Evolutionary conservation across 2,888 invertebrate genomes (phyloP).

Genomic region (Apodemia hepburni): DNA sequence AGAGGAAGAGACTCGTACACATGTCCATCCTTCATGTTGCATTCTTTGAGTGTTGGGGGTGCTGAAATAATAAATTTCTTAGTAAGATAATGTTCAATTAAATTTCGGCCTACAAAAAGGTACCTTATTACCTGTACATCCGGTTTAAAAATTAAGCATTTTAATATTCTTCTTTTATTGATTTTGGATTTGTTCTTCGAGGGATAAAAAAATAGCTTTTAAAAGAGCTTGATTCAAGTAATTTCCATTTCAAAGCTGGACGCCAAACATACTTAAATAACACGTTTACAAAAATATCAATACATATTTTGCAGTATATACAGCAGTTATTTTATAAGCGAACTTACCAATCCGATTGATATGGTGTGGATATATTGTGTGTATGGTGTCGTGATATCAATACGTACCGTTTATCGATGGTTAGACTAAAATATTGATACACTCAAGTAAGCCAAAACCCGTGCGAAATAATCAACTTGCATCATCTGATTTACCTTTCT

Average conservation of each 20-base stretch:
- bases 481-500: conserved; percentile 56
- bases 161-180: too few species aligned
- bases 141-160: too few species aligned
- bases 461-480: conserved; percentile 39
- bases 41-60: conserved; percentile 85
- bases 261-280: conserved; percentile 42
- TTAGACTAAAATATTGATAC: conserved; percentile 3
- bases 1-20: conserved; percentile 91
- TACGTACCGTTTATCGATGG: conserved; percentile 47
- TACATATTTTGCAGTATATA: conserved; percentile 53
- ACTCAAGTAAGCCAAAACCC: conserved; percentile 38
- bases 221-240: neutral
- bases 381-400: conserved; percentile 33
- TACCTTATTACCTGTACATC: too few species aligned
- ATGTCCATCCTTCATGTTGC: conserved; percentile 86
- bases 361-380: conserved; percentile 22
- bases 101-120: too few species aligned
- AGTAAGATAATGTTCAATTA: too few species aligned
- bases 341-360: conserved; percentile 30
- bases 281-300: conserved; percentile 44
- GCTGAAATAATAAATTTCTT: conserved; percentile 62
- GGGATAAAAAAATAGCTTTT: too few species aligned
- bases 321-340: conserved; percentile 52
- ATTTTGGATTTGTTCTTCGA: too few species aligned
- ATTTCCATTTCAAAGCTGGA: conserved; percentile 5